phyloP scores from a whole-genome alignment of 2,888 invertebrate species.

The Rambutsinella grinnellia region DNA sequence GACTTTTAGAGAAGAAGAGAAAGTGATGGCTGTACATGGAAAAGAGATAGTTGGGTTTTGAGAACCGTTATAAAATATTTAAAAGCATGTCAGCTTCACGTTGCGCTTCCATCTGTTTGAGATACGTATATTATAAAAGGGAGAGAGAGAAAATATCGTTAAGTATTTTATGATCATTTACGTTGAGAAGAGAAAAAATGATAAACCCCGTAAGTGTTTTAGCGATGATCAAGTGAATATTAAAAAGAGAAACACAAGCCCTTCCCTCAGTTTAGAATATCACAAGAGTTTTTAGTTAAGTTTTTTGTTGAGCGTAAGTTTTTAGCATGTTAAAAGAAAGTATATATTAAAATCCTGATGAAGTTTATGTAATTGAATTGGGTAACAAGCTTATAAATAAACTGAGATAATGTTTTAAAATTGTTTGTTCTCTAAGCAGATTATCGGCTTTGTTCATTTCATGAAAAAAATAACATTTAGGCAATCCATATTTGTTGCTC shows the following conservation, averaged over 20 bases:
- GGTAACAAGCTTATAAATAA: conserved; percentile 55
- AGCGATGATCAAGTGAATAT: too few relatives aligned
- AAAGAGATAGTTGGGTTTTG: too few relatives aligned
- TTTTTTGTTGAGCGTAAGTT: conserved; percentile 37
- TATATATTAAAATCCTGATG: conserved; percentile 37
- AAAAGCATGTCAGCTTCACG: conserved; percentile 38
- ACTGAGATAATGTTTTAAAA: conserved; percentile 22
- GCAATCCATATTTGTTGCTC: too few relatives aligned
- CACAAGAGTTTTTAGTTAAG: conserved; percentile 28
- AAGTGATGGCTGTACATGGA: too few relatives aligned
- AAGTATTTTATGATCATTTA: conserved; percentile 45
- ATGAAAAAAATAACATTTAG: too few relatives aligned
- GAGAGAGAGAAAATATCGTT: conserved; percentile 32
- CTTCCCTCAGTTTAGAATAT: conserved; percentile 24
- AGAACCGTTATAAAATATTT: too few relatives aligned
- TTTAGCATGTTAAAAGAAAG: conserved; percentile 35
- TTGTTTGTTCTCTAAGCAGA: too few relatives aligned
- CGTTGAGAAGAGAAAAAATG: conserved; percentile 42
- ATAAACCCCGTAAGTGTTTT: too few relatives aligned
- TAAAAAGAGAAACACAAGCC: conserved; percentile 1
- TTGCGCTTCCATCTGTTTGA: conserved; percentile 54
- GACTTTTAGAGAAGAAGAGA: too few relatives aligned
- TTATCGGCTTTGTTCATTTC: too few relatives aligned
- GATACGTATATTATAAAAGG: conserved; percentile 28
- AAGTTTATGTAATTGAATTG: conserved; percentile 46